phyloP scores from a whole-genome alignment of 2,113 vertebrate genomes.

The Genyomyrus donnyi region DNA sequence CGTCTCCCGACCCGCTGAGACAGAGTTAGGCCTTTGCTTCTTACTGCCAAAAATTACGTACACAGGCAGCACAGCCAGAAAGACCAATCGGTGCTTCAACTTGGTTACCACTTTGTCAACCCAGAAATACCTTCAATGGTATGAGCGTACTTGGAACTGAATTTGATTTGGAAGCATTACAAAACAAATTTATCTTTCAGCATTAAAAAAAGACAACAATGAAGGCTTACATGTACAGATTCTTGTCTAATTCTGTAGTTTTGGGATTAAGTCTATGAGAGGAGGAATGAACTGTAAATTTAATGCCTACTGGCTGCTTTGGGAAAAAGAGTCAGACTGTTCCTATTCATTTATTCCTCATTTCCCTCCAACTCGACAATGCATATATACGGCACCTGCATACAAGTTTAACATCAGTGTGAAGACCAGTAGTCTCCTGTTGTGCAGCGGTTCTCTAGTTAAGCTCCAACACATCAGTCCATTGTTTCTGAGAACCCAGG shows the following conservation, averaged over 20 bases:
- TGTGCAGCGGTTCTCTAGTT: neutral
- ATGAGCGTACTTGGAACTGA: neutral
- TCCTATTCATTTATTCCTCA: neutral
- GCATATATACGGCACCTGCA: neutral
- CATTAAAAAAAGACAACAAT: neutral
- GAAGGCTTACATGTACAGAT: neutral
- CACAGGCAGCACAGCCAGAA: neutral
- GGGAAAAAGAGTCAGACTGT: neutral
- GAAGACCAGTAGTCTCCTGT: neutral
- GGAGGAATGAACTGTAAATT: neutral
- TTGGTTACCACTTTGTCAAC: neutral
- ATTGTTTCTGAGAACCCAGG: neutral
- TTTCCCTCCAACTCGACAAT: neutral
- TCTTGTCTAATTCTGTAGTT: neutral
- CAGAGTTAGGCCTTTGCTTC: neutral
- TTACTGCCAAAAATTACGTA: neutral
- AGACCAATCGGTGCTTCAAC: neutral
- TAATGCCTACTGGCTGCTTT: neutral
- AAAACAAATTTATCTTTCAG: neutral
- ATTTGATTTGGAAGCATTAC: neutral
- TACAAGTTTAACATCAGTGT: neutral
- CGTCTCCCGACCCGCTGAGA: neutral
- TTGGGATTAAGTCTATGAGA: neutral
- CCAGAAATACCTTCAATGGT: neutral
- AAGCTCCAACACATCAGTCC: neutral